Percentiles rank a stretch among this genome's conserved stretches.
phyloP scores from a whole-genome alignment of 2,888 invertebrate genomes.

The Drosophila ezoana region DNA sequence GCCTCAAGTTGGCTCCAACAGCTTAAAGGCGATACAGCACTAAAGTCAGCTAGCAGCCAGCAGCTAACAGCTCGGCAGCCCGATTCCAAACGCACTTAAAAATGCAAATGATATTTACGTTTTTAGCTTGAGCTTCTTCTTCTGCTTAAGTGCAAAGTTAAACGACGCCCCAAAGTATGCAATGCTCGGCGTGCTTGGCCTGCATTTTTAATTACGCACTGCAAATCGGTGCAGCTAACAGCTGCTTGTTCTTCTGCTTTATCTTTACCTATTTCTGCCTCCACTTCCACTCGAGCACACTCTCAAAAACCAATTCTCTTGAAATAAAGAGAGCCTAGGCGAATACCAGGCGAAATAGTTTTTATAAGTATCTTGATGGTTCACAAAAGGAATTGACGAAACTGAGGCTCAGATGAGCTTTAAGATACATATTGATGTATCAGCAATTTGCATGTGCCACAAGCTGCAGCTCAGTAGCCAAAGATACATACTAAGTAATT shows the following conservation, averaged over 20 bases:
- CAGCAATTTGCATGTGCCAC: too few species aligned
- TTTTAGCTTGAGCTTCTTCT: slow-evolving; percentile 48
- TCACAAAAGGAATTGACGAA: neutral
- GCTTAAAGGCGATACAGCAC: slow-evolving; percentile 55
- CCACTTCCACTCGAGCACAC: neutral
- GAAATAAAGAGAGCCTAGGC: too few species aligned
- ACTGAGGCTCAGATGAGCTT: neutral
- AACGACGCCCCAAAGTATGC: slow-evolving; percentile 71
- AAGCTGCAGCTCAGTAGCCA: too few species aligned
- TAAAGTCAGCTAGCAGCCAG: slow-evolving; percentile 31
- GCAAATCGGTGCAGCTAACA: slow-evolving; percentile 68
- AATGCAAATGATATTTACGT: slow-evolving; percentile 80
- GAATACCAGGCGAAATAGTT: neutral
- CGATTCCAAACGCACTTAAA: slow-evolving; percentile 67
- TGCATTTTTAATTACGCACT: slow-evolving; percentile 76
- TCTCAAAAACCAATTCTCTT: slow-evolving; percentile 27
- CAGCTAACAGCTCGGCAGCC: slow-evolving; percentile 20
- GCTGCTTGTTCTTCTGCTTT: slow-evolving; percentile 24
- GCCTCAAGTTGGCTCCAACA: slow-evolving; percentile 46
- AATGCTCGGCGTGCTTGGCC: slow-evolving; percentile 42
- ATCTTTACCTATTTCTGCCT: slow-evolving; percentile 10
- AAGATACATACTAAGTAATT: slow-evolving; percentile 5
- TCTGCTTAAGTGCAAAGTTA: slow-evolving; percentile 72
- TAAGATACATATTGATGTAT: neutral
- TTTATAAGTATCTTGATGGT: neutral